A percentile compares a stretch with the other conserved stretches of the same genome.
phyloP scores from a whole-genome alignment of 2,888 invertebrate species.

The Tenodera sinensis region DNA sequence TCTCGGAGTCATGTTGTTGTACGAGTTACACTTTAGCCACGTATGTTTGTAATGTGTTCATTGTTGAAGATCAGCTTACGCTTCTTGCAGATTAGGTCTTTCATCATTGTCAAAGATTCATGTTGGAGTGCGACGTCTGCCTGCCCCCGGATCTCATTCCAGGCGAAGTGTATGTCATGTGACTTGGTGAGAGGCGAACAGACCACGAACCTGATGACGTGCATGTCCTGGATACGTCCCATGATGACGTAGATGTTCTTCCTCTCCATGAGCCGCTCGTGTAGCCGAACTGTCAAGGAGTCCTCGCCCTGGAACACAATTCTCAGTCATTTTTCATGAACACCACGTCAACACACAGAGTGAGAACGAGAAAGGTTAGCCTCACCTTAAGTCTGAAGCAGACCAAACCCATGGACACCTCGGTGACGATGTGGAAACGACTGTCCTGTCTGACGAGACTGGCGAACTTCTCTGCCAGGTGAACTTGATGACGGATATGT shows the following conservation, averaged over 20 bases:
- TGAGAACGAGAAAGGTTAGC: neutral
- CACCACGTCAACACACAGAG: too few relatives aligned
- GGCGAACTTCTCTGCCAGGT: constrained; percentile 75
- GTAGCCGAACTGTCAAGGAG: constrained; percentile 62
- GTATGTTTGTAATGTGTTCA: too few relatives aligned
- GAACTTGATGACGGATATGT: constrained; percentile 70
- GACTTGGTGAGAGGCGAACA: constrained; percentile 69
- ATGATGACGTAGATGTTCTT: constrained; percentile 81
- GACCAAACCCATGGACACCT: constrained; percentile 75
- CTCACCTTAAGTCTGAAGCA: constrained; percentile 79
- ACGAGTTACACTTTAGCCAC: too few relatives aligned
- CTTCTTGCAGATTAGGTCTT: too few relatives aligned
- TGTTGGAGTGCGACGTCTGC: constrained; percentile 37
- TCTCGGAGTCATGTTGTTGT: too few relatives aligned
- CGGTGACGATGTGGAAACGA: constrained; percentile 74
- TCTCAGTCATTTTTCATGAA: neutral
- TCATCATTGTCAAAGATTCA: too few relatives aligned
- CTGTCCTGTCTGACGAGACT: constrained; percentile 63
- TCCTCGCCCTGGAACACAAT: constrained; percentile 56
- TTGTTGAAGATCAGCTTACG: too few relatives aligned
- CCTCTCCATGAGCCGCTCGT: constrained; percentile 68
- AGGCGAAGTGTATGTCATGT: constrained; percentile 71
- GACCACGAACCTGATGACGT: constrained; percentile 76
- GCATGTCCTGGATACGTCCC: constrained; percentile 62
- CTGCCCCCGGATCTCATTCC: constrained; percentile 66